These are phyloP conservation scores for Cotesia typhae DNA, from an alignment of 1,140 invertebrate species.

Conservation along the genomic window DNA sequence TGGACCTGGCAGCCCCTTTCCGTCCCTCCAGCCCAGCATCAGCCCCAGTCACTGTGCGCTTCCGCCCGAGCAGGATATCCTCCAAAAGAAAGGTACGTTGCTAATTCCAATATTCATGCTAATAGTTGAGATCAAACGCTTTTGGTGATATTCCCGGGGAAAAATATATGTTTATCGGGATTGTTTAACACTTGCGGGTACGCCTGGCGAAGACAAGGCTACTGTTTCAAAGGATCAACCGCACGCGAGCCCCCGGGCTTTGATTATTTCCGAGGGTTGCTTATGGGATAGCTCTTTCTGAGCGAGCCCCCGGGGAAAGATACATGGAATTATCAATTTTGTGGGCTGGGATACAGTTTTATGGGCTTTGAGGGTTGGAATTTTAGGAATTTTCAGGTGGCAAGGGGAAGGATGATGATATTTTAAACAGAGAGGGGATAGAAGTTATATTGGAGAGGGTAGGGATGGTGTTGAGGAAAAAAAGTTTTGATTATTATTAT, in stretches of 20 bases:
- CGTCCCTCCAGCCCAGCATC: conserved; percentile 63
- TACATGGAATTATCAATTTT: too few species aligned
- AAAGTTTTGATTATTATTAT: too few species aligned
- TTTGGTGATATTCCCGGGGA: neutral
- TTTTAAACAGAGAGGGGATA: too few species aligned
- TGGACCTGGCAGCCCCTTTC: conserved; percentile 65
- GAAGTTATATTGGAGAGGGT: too few species aligned
- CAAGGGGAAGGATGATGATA: too few species aligned
- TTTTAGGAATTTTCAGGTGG: too few species aligned
- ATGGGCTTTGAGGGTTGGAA: too few species aligned
- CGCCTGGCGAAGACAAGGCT: conserved; percentile 47
- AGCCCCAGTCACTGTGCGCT: conserved; percentile 65
- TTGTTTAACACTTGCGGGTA: conserved; percentile 29
- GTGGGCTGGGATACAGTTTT: too few species aligned
- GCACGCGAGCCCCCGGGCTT: conserved; percentile 60
- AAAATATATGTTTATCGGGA: neutral
- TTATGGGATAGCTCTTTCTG: conserved; percentile 59
- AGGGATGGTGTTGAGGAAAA: too few species aligned
- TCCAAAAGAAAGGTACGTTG: conserved; percentile 64
- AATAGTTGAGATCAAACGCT: too few species aligned
- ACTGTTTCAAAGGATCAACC: conserved; percentile 64
- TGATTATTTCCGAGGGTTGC: conserved; percentile 58
- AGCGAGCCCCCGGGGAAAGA: too few species aligned
- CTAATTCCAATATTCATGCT: too few species aligned
- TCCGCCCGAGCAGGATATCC: conserved; percentile 61